phyloP scores from a whole-genome alignment of 2,888 invertebrate genomes.

The Andrena minutula region DNA sequence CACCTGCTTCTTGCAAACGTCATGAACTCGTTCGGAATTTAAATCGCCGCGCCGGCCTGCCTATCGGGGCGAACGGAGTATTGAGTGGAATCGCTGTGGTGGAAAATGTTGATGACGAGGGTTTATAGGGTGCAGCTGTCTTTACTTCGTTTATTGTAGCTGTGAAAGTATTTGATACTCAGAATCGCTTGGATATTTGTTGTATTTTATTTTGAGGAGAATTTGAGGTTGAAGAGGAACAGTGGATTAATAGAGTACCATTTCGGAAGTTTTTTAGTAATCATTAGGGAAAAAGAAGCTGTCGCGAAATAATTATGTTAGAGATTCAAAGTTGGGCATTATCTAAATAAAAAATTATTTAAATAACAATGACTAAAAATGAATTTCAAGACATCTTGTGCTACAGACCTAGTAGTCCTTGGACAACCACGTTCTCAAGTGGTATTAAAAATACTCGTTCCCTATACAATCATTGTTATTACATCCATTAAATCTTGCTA shows the following conservation, averaged over 20 bases:
- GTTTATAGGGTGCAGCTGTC: background rate
- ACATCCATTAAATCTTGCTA: background rate
- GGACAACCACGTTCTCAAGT: conserved; percentile 1
- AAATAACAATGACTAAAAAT: too few relatives aligned
- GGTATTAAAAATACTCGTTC: conserved; percentile 16
- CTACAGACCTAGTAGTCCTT: background rate
- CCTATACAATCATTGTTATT: conserved; percentile 6
- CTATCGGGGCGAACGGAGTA: background rate
- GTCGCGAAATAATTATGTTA: too few relatives aligned
- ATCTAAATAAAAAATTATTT: too few relatives aligned
- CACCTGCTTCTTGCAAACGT: conserved; percentile 32
- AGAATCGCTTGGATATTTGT: too few relatives aligned
- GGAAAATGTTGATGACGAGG: background rate
- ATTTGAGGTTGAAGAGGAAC: too few relatives aligned
- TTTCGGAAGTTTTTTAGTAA: too few relatives aligned
- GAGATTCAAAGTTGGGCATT: too few relatives aligned
- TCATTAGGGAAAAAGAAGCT: too few relatives aligned
- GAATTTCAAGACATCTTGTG: background rate
- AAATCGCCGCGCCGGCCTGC: conserved; percentile 1
- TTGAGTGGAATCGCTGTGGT: background rate
- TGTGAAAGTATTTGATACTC: too few relatives aligned
- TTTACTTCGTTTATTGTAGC: too few relatives aligned
- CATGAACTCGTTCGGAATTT: conserved; percentile 30
- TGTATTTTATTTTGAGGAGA: too few relatives aligned
- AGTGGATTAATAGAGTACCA: too few relatives aligned